A percentile compares a stretch with the other conserved stretches of the same genome.
Conservation (phyloP, 2,113 vertebrate species). For the Eira barbara region DNA sequence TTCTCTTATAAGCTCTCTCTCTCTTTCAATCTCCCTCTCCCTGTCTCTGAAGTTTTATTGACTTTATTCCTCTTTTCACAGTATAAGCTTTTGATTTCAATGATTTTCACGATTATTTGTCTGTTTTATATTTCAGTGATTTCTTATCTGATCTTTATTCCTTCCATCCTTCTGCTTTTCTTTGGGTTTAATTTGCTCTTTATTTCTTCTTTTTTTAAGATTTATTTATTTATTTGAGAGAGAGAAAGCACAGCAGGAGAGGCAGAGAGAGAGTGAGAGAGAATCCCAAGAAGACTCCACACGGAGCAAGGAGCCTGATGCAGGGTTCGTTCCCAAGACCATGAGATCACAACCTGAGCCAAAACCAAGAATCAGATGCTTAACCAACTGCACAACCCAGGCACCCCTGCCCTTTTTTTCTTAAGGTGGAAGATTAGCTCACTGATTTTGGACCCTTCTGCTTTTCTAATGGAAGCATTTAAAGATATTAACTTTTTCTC, state of each 20-base stretch:
- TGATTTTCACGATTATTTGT: not conserved
- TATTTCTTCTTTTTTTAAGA: not conserved
- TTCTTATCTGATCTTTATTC: not conserved
- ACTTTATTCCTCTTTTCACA: not conserved
- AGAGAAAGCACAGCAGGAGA: not conserved
- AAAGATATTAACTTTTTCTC: not conserved
- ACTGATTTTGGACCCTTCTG: not conserved
- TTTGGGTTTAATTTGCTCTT: not conserved
- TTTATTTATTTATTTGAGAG: not conserved
- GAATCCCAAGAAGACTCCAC: not conserved
- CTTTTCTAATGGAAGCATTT: not conserved
- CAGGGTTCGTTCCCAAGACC: not conserved
- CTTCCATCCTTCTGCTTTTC: not conserved
- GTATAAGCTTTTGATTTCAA: not conserved
- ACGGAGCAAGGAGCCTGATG: not conserved
- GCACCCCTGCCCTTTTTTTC: not conserved
- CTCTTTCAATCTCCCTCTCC: not conserved
- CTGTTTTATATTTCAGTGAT: not conserved
- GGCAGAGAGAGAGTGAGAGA: not conserved
- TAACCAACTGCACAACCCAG: not conserved
- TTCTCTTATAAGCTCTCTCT: not conserved
- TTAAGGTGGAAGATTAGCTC: not conserved
- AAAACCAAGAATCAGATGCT: not conserved
- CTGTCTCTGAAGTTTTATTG: not conserved
- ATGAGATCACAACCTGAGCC: not conserved